Evolutionary conservation across 2,797 vertebrate species (phyloP).

Genomic region (Chloroceryle amazona): DNA sequence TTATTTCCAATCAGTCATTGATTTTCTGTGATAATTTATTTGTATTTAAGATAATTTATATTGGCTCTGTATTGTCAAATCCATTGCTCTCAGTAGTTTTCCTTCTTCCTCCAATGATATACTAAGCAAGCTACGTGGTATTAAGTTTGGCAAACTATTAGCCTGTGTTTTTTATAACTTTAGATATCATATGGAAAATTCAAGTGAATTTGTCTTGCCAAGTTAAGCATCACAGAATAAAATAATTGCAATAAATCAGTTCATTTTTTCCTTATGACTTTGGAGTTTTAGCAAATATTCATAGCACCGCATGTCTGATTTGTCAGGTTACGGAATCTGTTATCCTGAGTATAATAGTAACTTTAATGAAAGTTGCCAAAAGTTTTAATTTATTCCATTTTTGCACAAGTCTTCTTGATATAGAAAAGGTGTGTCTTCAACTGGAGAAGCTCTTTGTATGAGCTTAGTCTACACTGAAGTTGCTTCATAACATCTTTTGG

Average conservation of each 20-base stretch:
- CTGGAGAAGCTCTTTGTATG: not conserved
- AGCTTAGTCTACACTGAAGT: not conserved
- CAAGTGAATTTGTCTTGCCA: not conserved
- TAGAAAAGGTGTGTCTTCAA: not conserved
- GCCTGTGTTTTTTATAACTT: not conserved
- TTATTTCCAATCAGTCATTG: not conserved
- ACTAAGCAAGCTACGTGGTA: not conserved
- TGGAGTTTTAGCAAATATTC: not conserved
- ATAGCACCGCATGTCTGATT: not conserved
- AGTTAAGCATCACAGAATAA: not conserved
- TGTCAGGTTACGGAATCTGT: not conserved
- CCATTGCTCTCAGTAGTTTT: not conserved
- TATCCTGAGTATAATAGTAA: not conserved
- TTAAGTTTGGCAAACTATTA: not conserved
- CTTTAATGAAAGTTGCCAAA: not conserved
- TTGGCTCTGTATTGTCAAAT: not conserved
- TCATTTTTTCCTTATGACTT: not conserved
- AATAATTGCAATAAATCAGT: not conserved
- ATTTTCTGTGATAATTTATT: not conserved
- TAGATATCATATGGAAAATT: not conserved
- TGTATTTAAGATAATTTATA: not conserved
- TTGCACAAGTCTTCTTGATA: not conserved
- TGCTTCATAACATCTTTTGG: not conserved
- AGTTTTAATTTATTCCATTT: not conserved
- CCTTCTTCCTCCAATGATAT: not conserved